Evolutionary conservation across 2,888 invertebrate species (phyloP).

Genomic region (Ophion costatus): DNA sequence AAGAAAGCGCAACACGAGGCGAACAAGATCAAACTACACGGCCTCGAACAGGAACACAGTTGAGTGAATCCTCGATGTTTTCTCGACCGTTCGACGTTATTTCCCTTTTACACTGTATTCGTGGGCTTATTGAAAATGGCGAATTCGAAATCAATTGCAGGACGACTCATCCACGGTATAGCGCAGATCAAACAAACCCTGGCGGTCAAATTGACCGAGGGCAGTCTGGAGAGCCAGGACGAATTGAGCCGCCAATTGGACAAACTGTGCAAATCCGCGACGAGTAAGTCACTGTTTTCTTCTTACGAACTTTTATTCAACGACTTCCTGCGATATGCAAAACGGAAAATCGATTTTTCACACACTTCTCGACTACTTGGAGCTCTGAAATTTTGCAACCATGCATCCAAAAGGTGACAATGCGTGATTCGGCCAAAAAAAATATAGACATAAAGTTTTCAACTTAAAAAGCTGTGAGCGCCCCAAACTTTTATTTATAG

Average conservation of each 20-base stretch:
- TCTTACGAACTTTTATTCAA: neutral
- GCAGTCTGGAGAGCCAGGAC: slow-evolving; percentile 85
- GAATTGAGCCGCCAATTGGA: slow-evolving; percentile 90
- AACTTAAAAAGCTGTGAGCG: too few relatives aligned
- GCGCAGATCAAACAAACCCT: slow-evolving; percentile 91
- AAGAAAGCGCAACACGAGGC: slow-evolving; percentile 99
- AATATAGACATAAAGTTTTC: too few relatives aligned
- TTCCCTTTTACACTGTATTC: neutral
- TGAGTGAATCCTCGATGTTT: slow-evolving; percentile 67
- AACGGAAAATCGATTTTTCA: too few relatives aligned
- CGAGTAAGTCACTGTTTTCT: slow-evolving; percentile 86
- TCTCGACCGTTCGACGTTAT: neutral
- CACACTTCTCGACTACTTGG: too few relatives aligned
- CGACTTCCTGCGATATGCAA: too few relatives aligned
- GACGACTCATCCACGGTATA: slow-evolving; percentile 91
- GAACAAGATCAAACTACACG: slow-evolving; percentile 97
- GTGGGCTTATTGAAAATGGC: neutral
- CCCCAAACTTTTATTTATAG: too few relatives aligned
- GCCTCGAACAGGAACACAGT: slow-evolving; percentile 97
- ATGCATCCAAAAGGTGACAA: too few relatives aligned
- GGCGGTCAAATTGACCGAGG: slow-evolving; percentile 87
- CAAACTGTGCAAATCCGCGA: slow-evolving; percentile 88
- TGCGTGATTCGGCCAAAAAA: too few relatives aligned
- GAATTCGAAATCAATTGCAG: slow-evolving; percentile 84
- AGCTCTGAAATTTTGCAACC: too few relatives aligned